Percentiles rank a stretch among this genome's conserved stretches.
Evolutionary conservation across 2,888 invertebrate species (phyloP).

Genomic region (Rhorus exstirpatorius): DNA sequence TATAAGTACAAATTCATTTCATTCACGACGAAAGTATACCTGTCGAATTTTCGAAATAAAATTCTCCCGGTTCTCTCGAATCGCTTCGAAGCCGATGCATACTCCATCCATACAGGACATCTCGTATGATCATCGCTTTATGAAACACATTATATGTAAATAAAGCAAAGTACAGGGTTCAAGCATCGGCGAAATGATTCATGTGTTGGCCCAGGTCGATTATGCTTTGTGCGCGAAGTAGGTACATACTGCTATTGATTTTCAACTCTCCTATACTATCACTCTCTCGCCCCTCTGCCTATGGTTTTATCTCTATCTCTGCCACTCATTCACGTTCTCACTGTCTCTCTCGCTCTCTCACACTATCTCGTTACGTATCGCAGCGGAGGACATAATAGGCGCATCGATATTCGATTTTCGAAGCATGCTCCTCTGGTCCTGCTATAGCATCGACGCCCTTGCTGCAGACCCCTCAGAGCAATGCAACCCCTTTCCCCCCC

Average conservation of each 20-base stretch:
- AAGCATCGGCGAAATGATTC: slow-evolving; percentile 54
- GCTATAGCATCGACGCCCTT: slow-evolving; percentile 51
- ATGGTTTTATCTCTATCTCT: slow-evolving; percentile 34
- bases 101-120: background rate
- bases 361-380: slow-evolving; percentile 52
- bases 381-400: slow-evolving; percentile 76
- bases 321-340: slow-evolving; percentile 22
- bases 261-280: slow-evolving; percentile 67
- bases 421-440: slow-evolving; percentile 70
- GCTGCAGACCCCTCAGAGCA: slow-evolving; percentile 43
- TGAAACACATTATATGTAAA: slow-evolving; percentile 54
- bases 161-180: slow-evolving; percentile 32
- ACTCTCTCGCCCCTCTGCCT: slow-evolving; percentile 44
- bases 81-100: background rate
- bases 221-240: slow-evolving; percentile 80
- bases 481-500: slow-evolving; percentile 36
- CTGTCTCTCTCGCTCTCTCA: slow-evolving; percentile 38
- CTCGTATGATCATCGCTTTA: slow-evolving; percentile 43
- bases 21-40: too few species aligned
- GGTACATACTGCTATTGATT: slow-evolving; percentile 78
- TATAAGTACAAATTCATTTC: too few species aligned
- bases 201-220: slow-evolving; percentile 75
- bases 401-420: slow-evolving; percentile 80
- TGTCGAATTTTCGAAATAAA: too few species aligned
- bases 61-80: background rate